These are phyloP conservation scores for Tetanocera ferruginea DNA, from an alignment of 2,888 invertebrate species.

Conservation along the genomic window DNA sequence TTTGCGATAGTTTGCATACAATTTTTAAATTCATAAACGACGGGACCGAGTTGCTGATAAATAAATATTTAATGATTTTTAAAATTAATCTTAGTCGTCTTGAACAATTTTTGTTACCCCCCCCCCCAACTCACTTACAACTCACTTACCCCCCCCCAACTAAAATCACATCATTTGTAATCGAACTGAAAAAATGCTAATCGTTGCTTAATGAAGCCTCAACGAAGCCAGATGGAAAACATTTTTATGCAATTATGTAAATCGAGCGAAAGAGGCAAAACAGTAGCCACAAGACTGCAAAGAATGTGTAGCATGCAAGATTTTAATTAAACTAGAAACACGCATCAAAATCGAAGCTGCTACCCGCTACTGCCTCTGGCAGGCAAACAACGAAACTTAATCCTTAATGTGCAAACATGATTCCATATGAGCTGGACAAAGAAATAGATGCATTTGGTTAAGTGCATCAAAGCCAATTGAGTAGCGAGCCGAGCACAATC, in stretches of 20 bases:
- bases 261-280: background rate
- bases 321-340: slow-evolving; percentile 12
- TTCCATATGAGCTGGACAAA: background rate
- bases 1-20: no score
- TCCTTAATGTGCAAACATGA: slow-evolving; percentile 11
- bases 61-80: no score
- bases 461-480: slow-evolving; percentile 9
- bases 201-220: background rate
- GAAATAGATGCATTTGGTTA: background rate
- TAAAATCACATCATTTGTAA: background rate
- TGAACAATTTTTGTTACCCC: no score
- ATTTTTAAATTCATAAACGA: no score
- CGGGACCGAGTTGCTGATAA: no score
- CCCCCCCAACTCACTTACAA: background rate
- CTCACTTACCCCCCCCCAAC: background rate
- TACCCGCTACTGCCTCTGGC: no score
- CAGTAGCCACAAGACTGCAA: background rate
- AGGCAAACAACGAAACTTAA: no score
- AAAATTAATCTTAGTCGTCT: no score
- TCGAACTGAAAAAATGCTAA: background rate
- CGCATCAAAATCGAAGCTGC: no score
- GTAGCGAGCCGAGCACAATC: background rate
- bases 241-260: slow-evolving; percentile 19
- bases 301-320: slow-evolving; percentile 13
- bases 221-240: background rate